Evolutionary conservation across 2,797 vertebrate species (phyloP).

Genomic region (Novumbra hubbsi): DNA sequence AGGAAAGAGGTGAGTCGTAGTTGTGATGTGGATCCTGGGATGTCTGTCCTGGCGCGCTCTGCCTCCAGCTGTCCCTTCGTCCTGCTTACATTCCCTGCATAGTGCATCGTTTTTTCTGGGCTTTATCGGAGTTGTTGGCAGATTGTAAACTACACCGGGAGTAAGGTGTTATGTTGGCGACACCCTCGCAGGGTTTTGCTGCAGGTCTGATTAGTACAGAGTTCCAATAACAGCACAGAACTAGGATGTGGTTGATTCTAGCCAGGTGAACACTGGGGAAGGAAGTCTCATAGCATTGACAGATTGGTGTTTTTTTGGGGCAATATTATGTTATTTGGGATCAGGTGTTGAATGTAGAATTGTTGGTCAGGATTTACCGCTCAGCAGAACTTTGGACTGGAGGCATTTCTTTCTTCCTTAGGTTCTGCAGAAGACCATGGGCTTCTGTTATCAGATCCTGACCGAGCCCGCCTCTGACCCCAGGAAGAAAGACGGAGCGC

Average conservation of each 20-base stretch:
- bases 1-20: slow-evolving; percentile 88
- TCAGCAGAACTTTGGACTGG: neutral
- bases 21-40: neutral
- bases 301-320: neutral
- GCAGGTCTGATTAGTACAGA: slow-evolving; percentile 3
- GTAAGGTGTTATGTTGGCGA: neutral
- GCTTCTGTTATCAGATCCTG: slow-evolving; percentile 97
- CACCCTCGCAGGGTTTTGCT: neutral
- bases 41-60: neutral
- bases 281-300: neutral
- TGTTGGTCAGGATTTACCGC: neutral
- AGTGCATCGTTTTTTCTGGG: neutral
- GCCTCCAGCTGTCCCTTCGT: neutral
- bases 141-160: neutral
- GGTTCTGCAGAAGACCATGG: slow-evolving; percentile 98
- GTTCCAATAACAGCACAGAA: slow-evolving; percentile 2
- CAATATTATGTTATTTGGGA: neutral
- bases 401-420: slow-evolving; percentile 43
- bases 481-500: slow-evolving; percentile 96
- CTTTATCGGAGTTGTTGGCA: neutral
- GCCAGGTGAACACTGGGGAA: neutral
- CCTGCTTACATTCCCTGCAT: neutral
- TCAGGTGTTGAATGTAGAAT: neutral
- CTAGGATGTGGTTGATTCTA: neutral
- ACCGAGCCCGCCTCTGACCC: slow-evolving; percentile 91